phyloP scores from a whole-genome alignment of 2,888 invertebrate species.

The Gisinianus flammeolus region DNA sequence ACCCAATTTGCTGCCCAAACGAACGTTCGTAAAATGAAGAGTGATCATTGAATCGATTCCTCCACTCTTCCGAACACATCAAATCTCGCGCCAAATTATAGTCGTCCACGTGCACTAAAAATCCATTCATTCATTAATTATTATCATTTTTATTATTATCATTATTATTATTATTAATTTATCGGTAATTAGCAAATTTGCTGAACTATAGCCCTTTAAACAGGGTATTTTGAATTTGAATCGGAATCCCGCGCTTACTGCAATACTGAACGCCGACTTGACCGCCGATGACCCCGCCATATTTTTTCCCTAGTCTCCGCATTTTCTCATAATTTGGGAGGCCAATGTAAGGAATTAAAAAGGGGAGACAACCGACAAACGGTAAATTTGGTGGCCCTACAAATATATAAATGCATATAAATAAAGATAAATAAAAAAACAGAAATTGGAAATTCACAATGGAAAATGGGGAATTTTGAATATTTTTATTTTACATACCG shows the following conservation, averaged over 20 bases:
- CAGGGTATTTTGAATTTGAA: too few relatives aligned
- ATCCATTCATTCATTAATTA: not conserved
- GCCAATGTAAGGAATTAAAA: slow-evolving; percentile 6
- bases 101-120: slow-evolving; percentile 41
- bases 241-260: too few relatives aligned
- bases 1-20: slow-evolving; percentile 40
- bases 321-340: slow-evolving; percentile 31
- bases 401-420: not conserved
- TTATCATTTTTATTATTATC: too few relatives aligned
- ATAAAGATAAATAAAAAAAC: not conserved
- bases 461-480: too few relatives aligned
- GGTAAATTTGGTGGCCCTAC: slow-evolving; percentile 29
- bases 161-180: too few relatives aligned
- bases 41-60: slow-evolving; percentile 38
- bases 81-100: slow-evolving; percentile 34
- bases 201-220: too few relatives aligned
- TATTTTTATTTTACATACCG: not conserved
- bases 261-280: slow-evolving; percentile 29
- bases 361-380: slow-evolving; percentile 23
- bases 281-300: slow-evolving; percentile 19
- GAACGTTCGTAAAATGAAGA: slow-evolving; percentile 42
- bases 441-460: too few relatives aligned
- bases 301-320: slow-evolving; percentile 10
- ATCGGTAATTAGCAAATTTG: too few relatives aligned
- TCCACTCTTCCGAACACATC: slow-evolving; percentile 44